phyloP scores from a whole-genome alignment of 2,888 invertebrate species.

The Alloplasta piceator region DNA sequence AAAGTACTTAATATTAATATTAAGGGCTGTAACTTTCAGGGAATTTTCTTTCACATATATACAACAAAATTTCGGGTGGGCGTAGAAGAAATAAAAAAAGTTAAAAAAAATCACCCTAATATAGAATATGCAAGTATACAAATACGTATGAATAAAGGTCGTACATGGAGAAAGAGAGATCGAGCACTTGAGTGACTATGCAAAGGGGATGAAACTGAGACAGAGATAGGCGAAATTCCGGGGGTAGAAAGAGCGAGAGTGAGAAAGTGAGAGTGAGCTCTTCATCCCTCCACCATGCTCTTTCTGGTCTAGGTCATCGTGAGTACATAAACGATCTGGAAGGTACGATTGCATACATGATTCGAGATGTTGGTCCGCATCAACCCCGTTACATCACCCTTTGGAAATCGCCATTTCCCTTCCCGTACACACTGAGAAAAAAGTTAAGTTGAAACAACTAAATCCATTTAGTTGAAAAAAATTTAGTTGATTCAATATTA shows the following conservation, averaged over 20 bases:
- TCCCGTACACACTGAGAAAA: constrained; percentile 7
- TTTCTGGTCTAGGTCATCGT: constrained; percentile 47
- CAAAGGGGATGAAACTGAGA: constrained; percentile 18
- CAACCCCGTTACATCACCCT: constrained; percentile 41
- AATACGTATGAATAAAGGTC: no score
- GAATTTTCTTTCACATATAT: no score
- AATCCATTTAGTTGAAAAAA: no score
- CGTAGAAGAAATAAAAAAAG: no score
- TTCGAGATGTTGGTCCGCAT: constrained; percentile 44
- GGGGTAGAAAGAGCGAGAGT: constrained; percentile 15
- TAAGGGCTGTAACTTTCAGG: no score
- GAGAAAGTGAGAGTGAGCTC: constrained; percentile 17
- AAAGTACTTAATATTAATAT: no score
- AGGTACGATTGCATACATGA: constrained; percentile 37
- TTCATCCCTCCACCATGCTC: constrained; percentile 1
- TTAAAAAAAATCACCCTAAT: no score
- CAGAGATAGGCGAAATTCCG: not conserved
- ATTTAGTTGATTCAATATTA: no score
- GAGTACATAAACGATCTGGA: constrained; percentile 42
- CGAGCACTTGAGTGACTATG: constrained; percentile 10
- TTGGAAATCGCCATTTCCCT: constrained; percentile 10
- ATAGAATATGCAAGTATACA: no score
- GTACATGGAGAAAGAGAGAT: not conserved
- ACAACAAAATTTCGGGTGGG: no score
- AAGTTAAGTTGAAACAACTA: no score